Evolutionary conservation across 1,140 invertebrate genomes (phyloP).

Genomic region (Lysiphlebus fabarum): DNA sequence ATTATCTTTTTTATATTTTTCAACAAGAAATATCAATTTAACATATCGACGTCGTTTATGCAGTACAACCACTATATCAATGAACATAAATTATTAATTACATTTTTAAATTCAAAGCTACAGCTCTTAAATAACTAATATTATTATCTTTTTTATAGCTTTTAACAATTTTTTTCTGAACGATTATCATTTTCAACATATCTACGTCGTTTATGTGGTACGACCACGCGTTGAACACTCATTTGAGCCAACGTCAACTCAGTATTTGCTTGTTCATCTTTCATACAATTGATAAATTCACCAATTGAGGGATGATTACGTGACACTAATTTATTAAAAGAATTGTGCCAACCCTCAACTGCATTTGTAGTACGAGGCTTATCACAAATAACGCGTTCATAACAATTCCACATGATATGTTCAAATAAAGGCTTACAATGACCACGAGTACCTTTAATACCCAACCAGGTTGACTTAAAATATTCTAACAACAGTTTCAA

Average conservation of each 20-base stretch:
- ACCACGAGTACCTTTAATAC: not conserved
- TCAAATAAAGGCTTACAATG: not conserved
- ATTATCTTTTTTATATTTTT: no score
- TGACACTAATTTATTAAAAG: constrained; percentile 6
- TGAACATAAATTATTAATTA: no score
- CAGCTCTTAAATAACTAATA: no score
- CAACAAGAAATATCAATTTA: no score
- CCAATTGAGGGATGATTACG: not conserved
- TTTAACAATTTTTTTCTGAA: constrained; percentile 1
- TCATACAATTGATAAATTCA: constrained; percentile 5
- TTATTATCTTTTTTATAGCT: no score
- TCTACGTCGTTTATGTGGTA: no score
- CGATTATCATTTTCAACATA: no score
- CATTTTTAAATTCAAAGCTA: no score
- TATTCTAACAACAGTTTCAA: not conserved
- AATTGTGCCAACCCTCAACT: constrained; percentile 19
- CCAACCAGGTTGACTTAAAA: constrained; percentile 10
- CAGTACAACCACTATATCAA: no score
- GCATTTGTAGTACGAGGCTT: constrained; percentile 14
- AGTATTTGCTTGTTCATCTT: constrained; percentile 7
- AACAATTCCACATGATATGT: constrained; percentile 11
- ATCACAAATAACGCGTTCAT: constrained; percentile 5
- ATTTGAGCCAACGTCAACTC: not conserved
- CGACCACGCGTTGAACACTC: not conserved
- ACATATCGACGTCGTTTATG: no score